These are phyloP conservation scores for Lasioglossum pauxillum DNA, from an alignment of 2,888 invertebrate species.

Conservation along the genomic window DNA sequence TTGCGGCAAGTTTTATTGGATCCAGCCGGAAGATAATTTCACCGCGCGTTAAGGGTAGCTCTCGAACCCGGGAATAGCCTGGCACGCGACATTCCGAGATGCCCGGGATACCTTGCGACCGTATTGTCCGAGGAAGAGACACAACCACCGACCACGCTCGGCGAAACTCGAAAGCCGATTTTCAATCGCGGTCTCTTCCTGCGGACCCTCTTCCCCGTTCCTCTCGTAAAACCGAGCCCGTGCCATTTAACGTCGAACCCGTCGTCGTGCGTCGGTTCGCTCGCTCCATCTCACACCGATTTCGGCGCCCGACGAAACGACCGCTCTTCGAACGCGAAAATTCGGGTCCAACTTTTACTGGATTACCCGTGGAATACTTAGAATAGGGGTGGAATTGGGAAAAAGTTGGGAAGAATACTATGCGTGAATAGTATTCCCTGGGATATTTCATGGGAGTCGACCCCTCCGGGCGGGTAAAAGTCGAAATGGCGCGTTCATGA, in stretches of 20 bases:
- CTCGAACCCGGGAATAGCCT: background rate
- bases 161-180: conserved; percentile 5
- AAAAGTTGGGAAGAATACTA: background rate
- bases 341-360: background rate
- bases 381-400: background rate
- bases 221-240: background rate
- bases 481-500: background rate
- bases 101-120: conserved; percentile 1
- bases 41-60: conserved; percentile 10
- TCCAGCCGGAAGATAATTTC: conserved; percentile 32
- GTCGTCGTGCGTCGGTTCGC: background rate
- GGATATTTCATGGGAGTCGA: background rate
- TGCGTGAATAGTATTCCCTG: background rate
- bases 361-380: background rate
- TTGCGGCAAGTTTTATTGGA: conserved; percentile 35
- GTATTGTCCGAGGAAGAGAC: conserved; percentile 9
- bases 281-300: background rate
- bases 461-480: background rate
- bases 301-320: background rate
- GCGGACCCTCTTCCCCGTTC: background rate
- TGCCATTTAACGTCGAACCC: background rate
- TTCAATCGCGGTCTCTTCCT: background rate
- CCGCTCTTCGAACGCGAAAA: background rate
- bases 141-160: background rate
- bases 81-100: conserved; percentile 26